A percentile compares a stretch with the other conserved stretches of the same genome.
These are phyloP conservation scores for Uropetala carovei DNA, from an alignment of 2,888 invertebrate genomes.

Conservation along the genomic window DNA sequence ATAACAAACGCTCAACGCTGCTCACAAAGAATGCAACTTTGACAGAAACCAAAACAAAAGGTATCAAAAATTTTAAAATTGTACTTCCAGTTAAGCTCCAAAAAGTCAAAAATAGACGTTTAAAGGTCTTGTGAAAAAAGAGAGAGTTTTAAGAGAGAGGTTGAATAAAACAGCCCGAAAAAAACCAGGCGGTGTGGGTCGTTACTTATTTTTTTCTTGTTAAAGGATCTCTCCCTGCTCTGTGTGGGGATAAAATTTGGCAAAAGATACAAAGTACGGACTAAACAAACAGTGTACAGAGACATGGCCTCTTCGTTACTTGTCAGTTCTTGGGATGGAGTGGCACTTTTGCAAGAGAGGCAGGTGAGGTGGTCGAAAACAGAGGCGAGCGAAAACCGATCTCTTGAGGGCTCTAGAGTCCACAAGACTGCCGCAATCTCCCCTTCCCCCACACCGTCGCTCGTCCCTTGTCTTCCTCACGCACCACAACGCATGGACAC, in stretches of 20 bases:
- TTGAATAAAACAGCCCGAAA: background rate
- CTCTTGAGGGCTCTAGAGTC: too few relatives aligned
- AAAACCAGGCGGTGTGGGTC: background rate
- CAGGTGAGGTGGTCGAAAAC: conserved; percentile 12
- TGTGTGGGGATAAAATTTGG: background rate
- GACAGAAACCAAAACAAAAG: background rate
- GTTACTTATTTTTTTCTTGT: background rate
- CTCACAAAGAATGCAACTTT: conserved; percentile 35
- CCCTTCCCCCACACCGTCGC: background rate
- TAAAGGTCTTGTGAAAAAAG: background rate
- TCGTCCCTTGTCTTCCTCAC: background rate
- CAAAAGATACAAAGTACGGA: background rate
- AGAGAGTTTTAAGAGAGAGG: background rate
- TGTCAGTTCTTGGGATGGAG: conserved; percentile 40
- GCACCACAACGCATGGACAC: background rate
- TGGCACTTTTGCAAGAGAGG: conserved; percentile 55
- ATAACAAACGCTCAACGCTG: background rate
- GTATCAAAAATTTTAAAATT: conserved; percentile 7
- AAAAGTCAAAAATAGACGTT: too few relatives aligned
- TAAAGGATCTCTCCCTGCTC: background rate
- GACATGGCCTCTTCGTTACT: conserved; percentile 32
- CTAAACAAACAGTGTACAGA: conserved; percentile 20
- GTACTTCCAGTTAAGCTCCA: background rate
- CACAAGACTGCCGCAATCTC: too few relatives aligned
- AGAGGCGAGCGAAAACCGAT: conserved; percentile 18